These are phyloP conservation scores for Euleptes europaea DNA, from an alignment of 2,113 vertebrate species.

Conservation along the genomic window DNA sequence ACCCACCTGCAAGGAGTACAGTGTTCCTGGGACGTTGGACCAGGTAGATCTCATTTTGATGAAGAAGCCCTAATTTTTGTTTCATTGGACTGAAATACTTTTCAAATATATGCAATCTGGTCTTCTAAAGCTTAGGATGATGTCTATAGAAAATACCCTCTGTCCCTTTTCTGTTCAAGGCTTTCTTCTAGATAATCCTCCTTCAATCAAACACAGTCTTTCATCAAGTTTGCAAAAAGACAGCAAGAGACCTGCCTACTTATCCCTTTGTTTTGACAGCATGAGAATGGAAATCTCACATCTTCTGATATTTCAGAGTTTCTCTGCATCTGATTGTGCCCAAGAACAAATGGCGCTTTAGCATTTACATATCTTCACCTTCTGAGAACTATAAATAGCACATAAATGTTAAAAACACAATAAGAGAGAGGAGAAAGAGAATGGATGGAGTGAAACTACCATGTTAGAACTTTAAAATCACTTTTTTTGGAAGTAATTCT, in stretches of 20 bases:
- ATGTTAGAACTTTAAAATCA: not conserved
- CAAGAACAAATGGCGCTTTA: conserved; percentile 21
- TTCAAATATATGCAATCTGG: not conserved
- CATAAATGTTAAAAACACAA: conserved; percentile 29
- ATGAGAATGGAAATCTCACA: conserved; percentile 23
- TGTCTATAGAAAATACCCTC: not conserved
- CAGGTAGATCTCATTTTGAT: not conserved
- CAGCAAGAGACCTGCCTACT: not conserved
- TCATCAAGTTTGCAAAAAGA: not conserved
- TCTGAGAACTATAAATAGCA: conserved; percentile 35
- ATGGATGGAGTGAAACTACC: not conserved
- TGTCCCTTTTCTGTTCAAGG: not conserved
- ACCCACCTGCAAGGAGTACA: too few species aligned
- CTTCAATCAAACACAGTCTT: not conserved
- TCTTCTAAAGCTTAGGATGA: not conserved
- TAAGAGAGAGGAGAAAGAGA: not conserved
- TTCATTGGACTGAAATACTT: not conserved
- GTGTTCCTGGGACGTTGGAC: not conserved
- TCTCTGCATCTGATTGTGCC: conserved; percentile 22
- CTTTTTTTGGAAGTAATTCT: conserved; percentile 1
- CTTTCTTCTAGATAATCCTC: not conserved
- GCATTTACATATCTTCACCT: conserved; percentile 37
- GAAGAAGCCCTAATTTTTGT: not conserved
- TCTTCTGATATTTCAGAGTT: conserved; percentile 30
- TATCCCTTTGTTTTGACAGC: conserved; percentile 19